A percentile compares a stretch with the other conserved stretches of the same genome.
phyloP scores from a whole-genome alignment of 2,797 vertebrate genomes.

The Telmatherina bonti region DNA sequence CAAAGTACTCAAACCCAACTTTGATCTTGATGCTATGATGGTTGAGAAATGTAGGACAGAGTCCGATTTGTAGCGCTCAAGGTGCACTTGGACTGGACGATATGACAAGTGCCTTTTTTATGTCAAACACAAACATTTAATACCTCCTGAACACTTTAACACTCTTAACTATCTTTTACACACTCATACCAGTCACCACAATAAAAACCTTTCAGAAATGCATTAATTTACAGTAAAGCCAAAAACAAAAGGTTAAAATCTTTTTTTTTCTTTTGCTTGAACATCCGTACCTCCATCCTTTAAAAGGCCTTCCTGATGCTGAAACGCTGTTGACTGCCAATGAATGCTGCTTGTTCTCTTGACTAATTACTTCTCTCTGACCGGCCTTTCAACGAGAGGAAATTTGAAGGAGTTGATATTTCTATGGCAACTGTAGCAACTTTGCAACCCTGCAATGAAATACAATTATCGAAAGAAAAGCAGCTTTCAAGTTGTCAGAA shows the following conservation, averaged over 20 bases:
- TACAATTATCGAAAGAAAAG: slow-evolving; percentile 8
- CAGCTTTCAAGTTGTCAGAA: slow-evolving; percentile 12
- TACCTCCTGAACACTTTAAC: background rate
- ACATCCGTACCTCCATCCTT: background rate
- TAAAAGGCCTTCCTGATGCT: background rate
- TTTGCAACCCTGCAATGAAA: background rate
- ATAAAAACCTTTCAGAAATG: background rate
- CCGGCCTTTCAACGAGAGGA: background rate
- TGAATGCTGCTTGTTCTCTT: slow-evolving; percentile 8
- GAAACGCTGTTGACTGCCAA: slow-evolving; percentile 1
- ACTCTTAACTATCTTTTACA: too few relatives aligned
- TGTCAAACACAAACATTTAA: background rate
- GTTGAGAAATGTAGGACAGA: background rate
- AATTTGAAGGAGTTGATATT: slow-evolving; percentile 34
- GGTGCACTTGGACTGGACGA: background rate
- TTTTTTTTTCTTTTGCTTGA: background rate
- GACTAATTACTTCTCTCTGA: slow-evolving; percentile 21
- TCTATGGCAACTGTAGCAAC: slow-evolving; percentile 25
- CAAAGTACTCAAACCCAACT: background rate
- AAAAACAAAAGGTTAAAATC: too few relatives aligned
- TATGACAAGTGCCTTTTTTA: background rate
- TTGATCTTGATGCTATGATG: background rate
- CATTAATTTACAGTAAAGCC: too few relatives aligned
- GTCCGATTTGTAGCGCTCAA: background rate
- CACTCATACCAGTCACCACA: background rate